Conservation (phyloP, 2,888 invertebrate species). For the Dinocampus coccinellae region DNA sequence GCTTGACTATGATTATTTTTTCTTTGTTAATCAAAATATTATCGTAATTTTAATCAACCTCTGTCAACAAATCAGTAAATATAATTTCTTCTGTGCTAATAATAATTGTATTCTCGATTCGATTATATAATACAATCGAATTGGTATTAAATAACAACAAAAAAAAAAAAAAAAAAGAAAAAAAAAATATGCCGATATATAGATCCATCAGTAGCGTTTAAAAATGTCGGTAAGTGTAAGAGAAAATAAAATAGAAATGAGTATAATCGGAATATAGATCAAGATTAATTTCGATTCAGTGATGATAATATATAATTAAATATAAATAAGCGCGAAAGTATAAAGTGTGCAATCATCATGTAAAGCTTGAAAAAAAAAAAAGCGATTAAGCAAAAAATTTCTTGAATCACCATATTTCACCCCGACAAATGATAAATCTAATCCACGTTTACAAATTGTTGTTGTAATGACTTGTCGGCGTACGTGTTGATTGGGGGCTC, state of each 20-base stretch:
- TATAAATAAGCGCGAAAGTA: slow-evolving; percentile 20
- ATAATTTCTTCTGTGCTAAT: slow-evolving; percentile 7
- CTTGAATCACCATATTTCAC: slow-evolving; percentile 5
- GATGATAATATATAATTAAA: background rate
- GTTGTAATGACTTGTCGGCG: slow-evolving; percentile 50
- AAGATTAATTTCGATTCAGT: background rate
- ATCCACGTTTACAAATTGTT: slow-evolving; percentile 61
- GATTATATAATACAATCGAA: background rate
- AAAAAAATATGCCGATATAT: background rate
- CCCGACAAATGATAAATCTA: slow-evolving; percentile 48
- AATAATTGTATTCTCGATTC: background rate
- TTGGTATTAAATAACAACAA: background rate
- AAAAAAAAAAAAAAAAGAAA: slow-evolving; percentile 2
- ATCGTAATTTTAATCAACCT: slow-evolving; percentile 5
- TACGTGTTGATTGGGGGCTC: slow-evolving; percentile 42
- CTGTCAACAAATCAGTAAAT: slow-evolving; percentile 1
- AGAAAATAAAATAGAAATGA: slow-evolving; percentile 14
- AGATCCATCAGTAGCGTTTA: background rate
- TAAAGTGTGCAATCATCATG: slow-evolving; percentile 16
- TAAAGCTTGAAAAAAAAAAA: slow-evolving; percentile 14
- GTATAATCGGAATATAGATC: slow-evolving; percentile 13
- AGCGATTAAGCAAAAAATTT: too few species aligned
- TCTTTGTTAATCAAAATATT: background rate
- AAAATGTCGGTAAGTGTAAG: slow-evolving; percentile 33
- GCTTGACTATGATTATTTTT: slow-evolving; percentile 1